Evolutionary conservation across 2,113 vertebrate species (phyloP).

Genomic region (Gymnorhina tibicen): DNA sequence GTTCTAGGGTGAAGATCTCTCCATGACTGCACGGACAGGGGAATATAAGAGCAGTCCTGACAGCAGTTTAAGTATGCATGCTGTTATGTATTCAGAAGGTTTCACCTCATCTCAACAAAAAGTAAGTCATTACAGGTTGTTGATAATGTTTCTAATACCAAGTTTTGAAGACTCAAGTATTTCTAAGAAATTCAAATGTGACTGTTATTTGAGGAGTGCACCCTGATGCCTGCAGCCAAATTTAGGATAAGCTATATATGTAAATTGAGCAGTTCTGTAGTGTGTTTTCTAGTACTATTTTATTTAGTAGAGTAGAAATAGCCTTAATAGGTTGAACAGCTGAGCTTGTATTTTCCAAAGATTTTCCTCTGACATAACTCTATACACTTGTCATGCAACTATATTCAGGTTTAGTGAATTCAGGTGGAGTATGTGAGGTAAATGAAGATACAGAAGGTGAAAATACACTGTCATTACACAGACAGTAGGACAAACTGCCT

Average conservation of each 20-base stretch:
- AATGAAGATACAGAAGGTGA: background rate
- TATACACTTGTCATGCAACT: background rate
- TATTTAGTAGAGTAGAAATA: background rate
- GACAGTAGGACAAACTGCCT: background rate
- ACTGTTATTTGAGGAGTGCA: background rate
- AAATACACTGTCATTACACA: background rate
- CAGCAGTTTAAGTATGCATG: background rate
- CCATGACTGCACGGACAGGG: background rate
- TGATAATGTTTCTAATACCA: background rate
- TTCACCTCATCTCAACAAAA: background rate
- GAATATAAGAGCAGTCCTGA: background rate
- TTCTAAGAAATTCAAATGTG: background rate
- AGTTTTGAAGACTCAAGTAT: background rate
- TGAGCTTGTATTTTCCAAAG: background rate
- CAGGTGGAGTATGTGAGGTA: background rate
- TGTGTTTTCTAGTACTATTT: background rate
- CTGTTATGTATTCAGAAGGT: background rate
- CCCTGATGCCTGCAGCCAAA: background rate
- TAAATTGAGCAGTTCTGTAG: background rate
- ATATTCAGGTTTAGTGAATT: background rate
- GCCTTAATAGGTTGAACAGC: fast-evolving
- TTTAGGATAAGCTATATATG: background rate
- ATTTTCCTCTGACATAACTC: background rate
- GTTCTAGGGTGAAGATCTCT: background rate
- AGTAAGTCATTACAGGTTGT: background rate